Percentiles rank a stretch among this genome's conserved stretches.
These are phyloP conservation scores for Abrostola tripartita DNA, from an alignment of 2,888 invertebrate genomes.

Conservation along the genomic window DNA sequence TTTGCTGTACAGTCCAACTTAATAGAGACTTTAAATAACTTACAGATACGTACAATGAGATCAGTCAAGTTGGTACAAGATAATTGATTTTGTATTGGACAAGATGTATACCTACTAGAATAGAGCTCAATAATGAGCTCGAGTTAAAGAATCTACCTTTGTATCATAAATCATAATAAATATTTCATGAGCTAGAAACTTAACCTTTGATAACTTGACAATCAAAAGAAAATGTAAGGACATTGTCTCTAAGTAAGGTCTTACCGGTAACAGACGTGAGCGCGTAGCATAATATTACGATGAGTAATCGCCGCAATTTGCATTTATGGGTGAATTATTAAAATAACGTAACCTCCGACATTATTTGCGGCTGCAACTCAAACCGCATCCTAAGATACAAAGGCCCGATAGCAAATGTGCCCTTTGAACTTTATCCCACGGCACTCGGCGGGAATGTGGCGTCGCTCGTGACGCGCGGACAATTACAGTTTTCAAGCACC, in stretches of 20 bases:
- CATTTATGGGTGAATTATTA: slow-evolving; percentile 61
- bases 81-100: background rate
- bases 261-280: slow-evolving; percentile 14
- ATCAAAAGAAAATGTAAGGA: slow-evolving; percentile 34
- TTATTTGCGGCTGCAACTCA: slow-evolving; percentile 61
- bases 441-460: slow-evolving; percentile 59
- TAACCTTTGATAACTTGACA: slow-evolving; percentile 24
- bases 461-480: slow-evolving; percentile 71
- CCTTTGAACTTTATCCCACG: slow-evolving; percentile 79
- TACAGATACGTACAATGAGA: too few relatives aligned
- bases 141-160: background rate
- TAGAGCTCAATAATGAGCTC: background rate
- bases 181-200: background rate
- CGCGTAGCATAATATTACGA: slow-evolving; percentile 45
- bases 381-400: slow-evolving; percentile 66
- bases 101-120: background rate
- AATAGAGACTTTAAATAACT: background rate
- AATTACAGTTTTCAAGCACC: slow-evolving; percentile 74
- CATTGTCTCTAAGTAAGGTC: slow-evolving; percentile 27
- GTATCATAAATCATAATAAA: background rate
- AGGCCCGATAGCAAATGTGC: slow-evolving; percentile 68
- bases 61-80: background rate
- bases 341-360: slow-evolving; percentile 62
- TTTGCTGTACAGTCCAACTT: slow-evolving; percentile 7
- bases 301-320: slow-evolving; percentile 59